Evolutionary conservation across 2,888 invertebrate genomes (phyloP), one percentile per base, ranked within the genome.

Genomic region (Maniola hyperantus): DNA sequence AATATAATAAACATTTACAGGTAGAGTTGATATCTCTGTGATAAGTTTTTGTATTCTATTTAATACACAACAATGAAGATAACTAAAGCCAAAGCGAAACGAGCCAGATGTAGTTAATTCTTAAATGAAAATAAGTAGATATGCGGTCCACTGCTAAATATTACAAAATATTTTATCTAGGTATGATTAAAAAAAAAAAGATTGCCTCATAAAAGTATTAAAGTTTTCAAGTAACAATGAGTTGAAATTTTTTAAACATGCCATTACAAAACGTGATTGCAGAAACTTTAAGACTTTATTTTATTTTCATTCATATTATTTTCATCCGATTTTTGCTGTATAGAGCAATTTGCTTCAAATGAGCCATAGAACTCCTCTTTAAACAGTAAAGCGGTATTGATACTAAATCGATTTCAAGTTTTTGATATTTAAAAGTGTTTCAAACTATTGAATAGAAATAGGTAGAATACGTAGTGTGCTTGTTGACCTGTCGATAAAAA

Each of bases 311-410:
- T 26, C 59, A n/a, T 59, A 59, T 53, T 59, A 59, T 59, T 59
- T 65, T 64, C 57, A 48, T 50, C 36, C 59, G 44, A 64, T 67
- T 59, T 58, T 64, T 64, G 67, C 65, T 34, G 58, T 58, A 7
- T 65, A 42, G 51, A 65, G 65, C 67, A 64, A 59, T 64, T 60
- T 50, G 60, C 60, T 60, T 60, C 60, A 60, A 59, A 60, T 60
- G 59, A 48, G 59, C 48, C 59, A 60, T 60, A 48, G 34, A 34
- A 60, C 46, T 60, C 11, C 34, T 60, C 48, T 60, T 60, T 60
- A 60, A 60, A 46, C 46, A 33, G 48, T 60, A 11, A 46, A 59
- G 18, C 48, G 26, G 48, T 48, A 60, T 36, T 60, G 60, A 60
- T 60, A 60, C 48, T 60, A 50, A 60, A 36, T 46, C 18, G 13